Evolutionary conservation across 2,113 vertebrate species (phyloP).

Genomic region (Dunckerocampus dactyliophorus): DNA sequence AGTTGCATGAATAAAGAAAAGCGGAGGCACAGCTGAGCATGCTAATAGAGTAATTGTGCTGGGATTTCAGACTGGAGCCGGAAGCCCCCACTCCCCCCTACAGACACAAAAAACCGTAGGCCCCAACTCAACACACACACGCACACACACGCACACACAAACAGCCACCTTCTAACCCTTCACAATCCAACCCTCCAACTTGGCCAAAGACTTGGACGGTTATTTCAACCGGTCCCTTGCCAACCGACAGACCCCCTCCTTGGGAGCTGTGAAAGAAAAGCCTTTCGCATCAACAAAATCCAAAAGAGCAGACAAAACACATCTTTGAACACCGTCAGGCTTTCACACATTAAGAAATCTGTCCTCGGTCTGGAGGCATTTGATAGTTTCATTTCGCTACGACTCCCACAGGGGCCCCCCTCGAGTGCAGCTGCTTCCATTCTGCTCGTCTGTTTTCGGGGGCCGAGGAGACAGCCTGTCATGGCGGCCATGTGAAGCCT

Average conservation of each 20-base stretch:
- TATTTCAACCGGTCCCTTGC: constrained; percentile 51
- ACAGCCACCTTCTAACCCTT: constrained; percentile 26
- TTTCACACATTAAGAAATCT: constrained; percentile 72
- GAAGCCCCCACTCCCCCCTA: constrained; percentile 28
- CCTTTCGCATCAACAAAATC: constrained; percentile 42
- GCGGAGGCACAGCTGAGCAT: constrained; percentile 66
- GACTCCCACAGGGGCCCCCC: constrained; percentile 56
- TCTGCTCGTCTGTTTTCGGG: constrained; percentile 55
- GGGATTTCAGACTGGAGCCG: constrained; percentile 50
- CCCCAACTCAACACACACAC: neutral
- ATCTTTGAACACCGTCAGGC: constrained; percentile 56
- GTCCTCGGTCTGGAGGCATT: constrained; percentile 64
- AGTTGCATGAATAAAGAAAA: constrained; percentile 65
- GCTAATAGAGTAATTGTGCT: constrained; percentile 70
- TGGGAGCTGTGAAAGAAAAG: constrained; percentile 11
- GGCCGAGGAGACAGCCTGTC: constrained; percentile 44
- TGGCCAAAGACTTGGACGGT: constrained; percentile 35
- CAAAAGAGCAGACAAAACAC: constrained; percentile 65
- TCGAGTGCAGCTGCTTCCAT: constrained; percentile 63
- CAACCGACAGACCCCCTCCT: constrained; percentile 14
- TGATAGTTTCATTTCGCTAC: constrained; percentile 63
- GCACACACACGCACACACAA: neutral
- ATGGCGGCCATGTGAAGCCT: constrained; percentile 44
- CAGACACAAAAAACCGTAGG: constrained; percentile 8
- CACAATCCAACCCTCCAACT: constrained; percentile 18